Evolutionary conservation across 30 jellyfish, hydroid and myxozoan genomes (phyloP), one percentile per base, ranked within the genome.

Genomic region (Cassiopea xamachana): DNA sequence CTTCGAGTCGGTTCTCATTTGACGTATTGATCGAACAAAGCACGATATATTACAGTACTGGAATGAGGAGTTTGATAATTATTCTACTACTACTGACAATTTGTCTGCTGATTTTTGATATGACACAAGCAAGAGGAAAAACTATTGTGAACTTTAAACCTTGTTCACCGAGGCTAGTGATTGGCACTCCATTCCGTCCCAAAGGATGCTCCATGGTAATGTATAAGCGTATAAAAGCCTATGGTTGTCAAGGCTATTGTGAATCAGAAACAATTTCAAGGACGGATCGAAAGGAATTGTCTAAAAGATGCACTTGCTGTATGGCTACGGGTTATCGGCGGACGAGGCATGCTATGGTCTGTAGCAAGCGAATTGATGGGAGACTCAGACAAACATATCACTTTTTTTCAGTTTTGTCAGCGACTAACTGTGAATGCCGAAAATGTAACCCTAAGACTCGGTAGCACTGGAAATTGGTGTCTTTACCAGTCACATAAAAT

Each of bases 61-160:
- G 88, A 44, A 88, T 88, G 95, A 88, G 90, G 95, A 74, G 67
- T 50, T 69, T 79, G 74, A 39, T 88, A 15, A 48, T 73, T 2
- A 64, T 84, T 4, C n/a, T n/a, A n/a, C 51, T 71, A 27, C 9
- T 79, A 68, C 55, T 88, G 83, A 83, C 85, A 60, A 79, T 73
- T 77, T 73, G 95, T 74, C 85, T 77, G 14, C 81, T 39, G 90
- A 80, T 78, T 69, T 18, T 79, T 10, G 76, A 82, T 51, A 78
- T 74, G 90, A 60, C 95, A 60, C 90, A 79, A 88, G 95, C 87
- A 78, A 88, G 71, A 80, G 90, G 95, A 16, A 88, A 60, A 61
- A 73, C 82, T 48, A 88, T 88, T 9, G 46, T 14, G 15, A 79
- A 88, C 73, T 88, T 88, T 77, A 55, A 27, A 50, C 90, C 90